These are phyloP conservation scores for Caenorhabditis zanzibari DNA, from an alignment of 2,888 invertebrate genomes.

Conservation along the genomic window DNA sequence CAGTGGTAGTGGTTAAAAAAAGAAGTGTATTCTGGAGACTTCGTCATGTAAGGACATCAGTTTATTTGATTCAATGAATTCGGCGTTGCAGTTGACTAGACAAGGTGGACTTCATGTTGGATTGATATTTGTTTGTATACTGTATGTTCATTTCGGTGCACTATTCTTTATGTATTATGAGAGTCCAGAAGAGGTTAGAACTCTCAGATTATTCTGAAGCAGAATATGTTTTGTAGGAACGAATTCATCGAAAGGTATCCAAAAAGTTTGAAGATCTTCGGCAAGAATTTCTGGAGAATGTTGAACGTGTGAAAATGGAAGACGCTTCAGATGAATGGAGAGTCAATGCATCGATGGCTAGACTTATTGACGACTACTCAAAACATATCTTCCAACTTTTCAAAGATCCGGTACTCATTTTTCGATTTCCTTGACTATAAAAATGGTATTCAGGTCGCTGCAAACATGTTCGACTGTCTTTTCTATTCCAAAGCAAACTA, in stretches of 20 bases:
- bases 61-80: neutral
- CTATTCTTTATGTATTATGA: slow-evolving; percentile 74
- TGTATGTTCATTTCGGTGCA: slow-evolving; percentile 76
- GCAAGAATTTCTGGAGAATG: slow-evolving; percentile 31
- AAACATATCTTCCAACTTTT: slow-evolving; percentile 71
- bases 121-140: slow-evolving; percentile 71
- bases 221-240: slow-evolving; percentile 28
- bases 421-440: neutral
- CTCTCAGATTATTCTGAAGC: too few species aligned
- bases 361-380: slow-evolving; percentile 70
- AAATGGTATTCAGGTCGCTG: slow-evolving; percentile 64
- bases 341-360: slow-evolving; percentile 54
- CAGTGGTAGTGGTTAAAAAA: slow-evolving; percentile 58
- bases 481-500: slow-evolving; percentile 70
- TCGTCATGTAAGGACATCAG: slow-evolving; percentile 18
- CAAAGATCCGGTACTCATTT: slow-evolving; percentile 68
- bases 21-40: slow-evolving; percentile 61
- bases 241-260: slow-evolving; percentile 22
- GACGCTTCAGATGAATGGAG: slow-evolving; percentile 16
- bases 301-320: slow-evolving; percentile 34
- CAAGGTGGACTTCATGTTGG: slow-evolving; percentile 74
- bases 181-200: slow-evolving; percentile 72
- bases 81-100: slow-evolving; percentile 38
- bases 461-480: slow-evolving; percentile 77
- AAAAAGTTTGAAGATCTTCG: slow-evolving; percentile 37